phyloP scores from a whole-genome alignment of 2,888 invertebrate species.

The Mayetiola destructor region DNA sequence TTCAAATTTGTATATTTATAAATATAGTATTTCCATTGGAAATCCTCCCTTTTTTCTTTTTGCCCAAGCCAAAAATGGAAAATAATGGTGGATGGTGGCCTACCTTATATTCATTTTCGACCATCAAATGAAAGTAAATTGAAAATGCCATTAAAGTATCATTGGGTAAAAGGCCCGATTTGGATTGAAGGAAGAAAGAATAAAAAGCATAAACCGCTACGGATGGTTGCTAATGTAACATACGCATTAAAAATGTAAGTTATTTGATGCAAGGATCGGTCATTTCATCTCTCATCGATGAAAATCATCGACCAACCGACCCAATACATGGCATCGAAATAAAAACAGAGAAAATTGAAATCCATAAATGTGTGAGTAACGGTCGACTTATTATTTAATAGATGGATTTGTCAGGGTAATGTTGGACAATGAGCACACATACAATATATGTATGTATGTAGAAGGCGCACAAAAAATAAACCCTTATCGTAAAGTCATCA shows the following conservation, averaged over 20 bases:
- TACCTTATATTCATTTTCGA: slow-evolving; percentile 7
- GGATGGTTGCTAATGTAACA: slow-evolving; percentile 11
- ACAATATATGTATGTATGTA: too few species aligned
- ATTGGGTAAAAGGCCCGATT: neutral
- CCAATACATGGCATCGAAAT: neutral
- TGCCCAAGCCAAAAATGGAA: too few species aligned
- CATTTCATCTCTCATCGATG: neutral
- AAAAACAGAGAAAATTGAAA: neutral
- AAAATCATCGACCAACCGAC: neutral
- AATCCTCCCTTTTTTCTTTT: too few species aligned
- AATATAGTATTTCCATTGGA: too few species aligned
- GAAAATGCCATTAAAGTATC: slow-evolving; percentile 11
- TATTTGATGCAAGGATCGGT: neutral
- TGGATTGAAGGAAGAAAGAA: neutral
- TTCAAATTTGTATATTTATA: too few species aligned
- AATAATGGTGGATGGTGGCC: too few species aligned
- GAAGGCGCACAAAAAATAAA: neutral
- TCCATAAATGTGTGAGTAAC: slow-evolving; percentile 13
- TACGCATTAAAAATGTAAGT: slow-evolving; percentile 1
- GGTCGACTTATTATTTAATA: slow-evolving; percentile 12
- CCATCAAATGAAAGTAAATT: slow-evolving; percentile 12
- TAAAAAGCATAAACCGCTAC: neutral
- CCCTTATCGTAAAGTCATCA: neutral
- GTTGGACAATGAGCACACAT: neutral
- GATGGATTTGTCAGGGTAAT: slow-evolving; percentile 4